A percentile compares a stretch with the other conserved stretches of the same genome.
These are phyloP conservation scores for Eleutherodactylus coqui DNA, from an alignment of 2,797 vertebrate genomes.

Conservation along the genomic window DNA sequence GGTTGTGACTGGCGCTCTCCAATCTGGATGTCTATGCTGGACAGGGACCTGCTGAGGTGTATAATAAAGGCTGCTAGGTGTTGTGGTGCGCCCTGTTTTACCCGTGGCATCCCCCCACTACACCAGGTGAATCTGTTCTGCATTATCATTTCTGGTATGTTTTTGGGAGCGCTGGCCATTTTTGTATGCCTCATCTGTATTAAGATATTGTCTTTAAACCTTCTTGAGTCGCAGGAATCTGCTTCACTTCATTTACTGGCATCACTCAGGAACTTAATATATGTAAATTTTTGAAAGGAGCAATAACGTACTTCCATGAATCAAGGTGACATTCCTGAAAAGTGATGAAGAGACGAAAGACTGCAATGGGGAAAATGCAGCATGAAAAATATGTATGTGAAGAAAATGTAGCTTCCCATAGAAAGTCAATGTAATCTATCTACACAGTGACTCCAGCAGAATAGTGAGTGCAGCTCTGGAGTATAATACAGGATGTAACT, in stretches of 20 bases:
- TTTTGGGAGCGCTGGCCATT: too few species aligned
- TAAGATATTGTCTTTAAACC: background rate
- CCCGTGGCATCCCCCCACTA: too few species aligned
- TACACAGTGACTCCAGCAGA: constrained; percentile 11
- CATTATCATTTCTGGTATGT: too few species aligned
- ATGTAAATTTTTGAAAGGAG: constrained; percentile 55
- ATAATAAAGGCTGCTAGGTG: too few species aligned
- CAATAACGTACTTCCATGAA: constrained; percentile 27
- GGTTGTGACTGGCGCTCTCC: too few species aligned
- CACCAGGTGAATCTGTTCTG: too few species aligned
- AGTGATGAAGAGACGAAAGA: constrained; percentile 56
- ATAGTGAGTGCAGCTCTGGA: background rate
- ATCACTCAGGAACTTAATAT: constrained; percentile 35
- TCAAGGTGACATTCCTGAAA: constrained; percentile 59
- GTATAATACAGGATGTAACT: background rate
- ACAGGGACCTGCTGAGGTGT: too few species aligned
- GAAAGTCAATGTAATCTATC: background rate
- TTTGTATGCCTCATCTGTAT: too few species aligned
- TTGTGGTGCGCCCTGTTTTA: too few species aligned
- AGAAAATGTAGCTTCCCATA: constrained; percentile 36
- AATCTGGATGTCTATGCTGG: too few species aligned
- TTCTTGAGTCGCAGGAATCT: background rate
- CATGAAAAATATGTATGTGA: background rate
- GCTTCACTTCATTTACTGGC: constrained; percentile 26
- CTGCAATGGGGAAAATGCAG: background rate